phyloP scores from a whole-genome alignment of 2,888 invertebrate species.

The Standfussiana lucernea region DNA sequence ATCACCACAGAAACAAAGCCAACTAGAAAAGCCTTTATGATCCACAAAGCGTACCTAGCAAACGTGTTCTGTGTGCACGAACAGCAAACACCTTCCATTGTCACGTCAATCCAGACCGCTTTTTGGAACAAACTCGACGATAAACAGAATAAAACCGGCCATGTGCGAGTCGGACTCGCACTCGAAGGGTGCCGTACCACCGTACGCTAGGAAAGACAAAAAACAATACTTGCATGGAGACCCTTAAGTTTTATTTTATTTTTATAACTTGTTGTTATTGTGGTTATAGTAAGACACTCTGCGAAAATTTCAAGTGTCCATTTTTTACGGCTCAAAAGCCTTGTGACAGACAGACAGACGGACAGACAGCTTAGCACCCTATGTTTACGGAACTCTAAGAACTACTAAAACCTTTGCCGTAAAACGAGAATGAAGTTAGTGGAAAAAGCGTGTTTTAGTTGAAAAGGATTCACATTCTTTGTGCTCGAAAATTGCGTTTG shows the following conservation, averaged over 20 bases:
- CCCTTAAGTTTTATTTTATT: background rate
- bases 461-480: constrained; percentile 47
- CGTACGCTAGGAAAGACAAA: background rate
- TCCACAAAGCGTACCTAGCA: constrained; percentile 15
- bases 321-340: background rate
- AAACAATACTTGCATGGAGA: background rate
- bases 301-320: background rate
- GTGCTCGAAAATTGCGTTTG: constrained; percentile 52
- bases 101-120: constrained; percentile 36
- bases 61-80: constrained; percentile 5
- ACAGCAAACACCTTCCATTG: constrained; percentile 34
- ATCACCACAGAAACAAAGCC: constrained; percentile 32
- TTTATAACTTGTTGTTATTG: background rate
- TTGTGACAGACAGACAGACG: background rate
- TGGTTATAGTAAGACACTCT: background rate
- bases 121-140: constrained; percentile 35
- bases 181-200: no score
- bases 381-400: background rate
- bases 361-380: background rate
- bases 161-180: background rate
- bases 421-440: constrained; percentile 44
- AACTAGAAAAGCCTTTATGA: constrained; percentile 9
- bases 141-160: constrained; percentile 21
- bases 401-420: constrained; percentile 35
- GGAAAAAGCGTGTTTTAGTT: constrained; percentile 40